Base-by-base conservation (phyloP, 2,888 invertebrate genomes). In the Tachina lurida region DNA sequence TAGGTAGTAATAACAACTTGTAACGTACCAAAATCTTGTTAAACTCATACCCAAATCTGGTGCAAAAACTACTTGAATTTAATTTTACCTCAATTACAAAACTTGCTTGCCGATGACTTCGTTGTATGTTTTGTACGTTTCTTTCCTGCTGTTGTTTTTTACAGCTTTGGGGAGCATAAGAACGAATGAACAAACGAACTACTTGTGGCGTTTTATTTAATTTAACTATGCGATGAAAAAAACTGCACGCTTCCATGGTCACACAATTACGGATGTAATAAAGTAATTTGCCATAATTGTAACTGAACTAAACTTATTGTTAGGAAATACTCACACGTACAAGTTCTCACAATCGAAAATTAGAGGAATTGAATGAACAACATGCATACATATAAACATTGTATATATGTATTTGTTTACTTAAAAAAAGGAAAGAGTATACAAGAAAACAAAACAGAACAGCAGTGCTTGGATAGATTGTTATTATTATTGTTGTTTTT, bases 211-310 rank as follows among this genome's bases (percentile, higher is more conserved):
- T 68, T 82, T 77, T 81, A 80, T 83, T 80, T 84, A 80, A 84
- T 83, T 80, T 81, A 71, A 90, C 91, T 84, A 87, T 87, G 88
- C 89, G 84, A 88, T 89, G 85, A 90, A 90, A 68, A 45, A 71
- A 82, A 86, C 89, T 89, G 90, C 91, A 91, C 89, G 91, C 91
- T 90, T 83, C 88, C 89, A 90, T 90, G 90, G 91, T 90, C 91
- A 91, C 90, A 91, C 91, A 91, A 92, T 91, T 92, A 92, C 91
- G 91, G 91, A 91, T 90, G 91, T 92, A 91, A 91, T 91, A 91
- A 91, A 91, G 91, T 91, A 91, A 92, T 91, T 91, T 91, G 90
- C 89, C 90, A 91, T 91, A 92, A 91, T 92, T 92, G 91, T 91
- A 91, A 92, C 91, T 90, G 91, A 91, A 90, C 89, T 89, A 88